phyloP scores from a whole-genome alignment of 2,888 invertebrate genomes.

The Panzeria rudis region DNA sequence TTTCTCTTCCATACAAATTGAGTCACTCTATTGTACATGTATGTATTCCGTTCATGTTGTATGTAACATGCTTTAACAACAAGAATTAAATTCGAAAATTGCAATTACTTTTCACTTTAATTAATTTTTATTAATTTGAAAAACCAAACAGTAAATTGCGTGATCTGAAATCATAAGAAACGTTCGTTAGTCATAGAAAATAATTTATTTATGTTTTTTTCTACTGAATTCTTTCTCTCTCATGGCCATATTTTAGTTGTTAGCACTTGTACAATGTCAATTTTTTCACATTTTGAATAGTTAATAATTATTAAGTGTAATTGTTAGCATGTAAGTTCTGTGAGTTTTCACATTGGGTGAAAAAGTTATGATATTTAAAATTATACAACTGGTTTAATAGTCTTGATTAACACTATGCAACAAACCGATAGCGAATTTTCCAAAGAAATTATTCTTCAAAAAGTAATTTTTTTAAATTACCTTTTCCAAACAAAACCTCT shows the following conservation, averaged over 20 bases:
- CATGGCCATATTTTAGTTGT: background rate
- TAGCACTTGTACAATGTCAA: background rate
- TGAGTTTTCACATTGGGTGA: background rate
- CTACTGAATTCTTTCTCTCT: background rate
- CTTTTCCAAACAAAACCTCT: too few relatives aligned
- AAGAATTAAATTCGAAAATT: background rate
- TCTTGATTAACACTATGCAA: too few relatives aligned
- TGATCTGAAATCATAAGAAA: slow-evolving; percentile 43
- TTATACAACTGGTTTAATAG: too few relatives aligned
- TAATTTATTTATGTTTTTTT: slow-evolving; percentile 16
- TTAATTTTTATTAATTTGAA: background rate
- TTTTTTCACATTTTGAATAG: slow-evolving; percentile 24
- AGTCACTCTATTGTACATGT: too few relatives aligned
- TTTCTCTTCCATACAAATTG: background rate
- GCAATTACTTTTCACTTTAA: background rate
- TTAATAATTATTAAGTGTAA: background rate
- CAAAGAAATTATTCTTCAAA: too few relatives aligned
- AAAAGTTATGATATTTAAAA: too few relatives aligned
- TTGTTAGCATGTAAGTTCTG: slow-evolving; percentile 2
- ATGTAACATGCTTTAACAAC: background rate
- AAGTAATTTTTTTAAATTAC: too few relatives aligned
- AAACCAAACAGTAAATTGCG: slow-evolving; percentile 32
- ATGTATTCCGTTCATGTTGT: background rate
- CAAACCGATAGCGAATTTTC: too few relatives aligned
- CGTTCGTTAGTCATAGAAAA: slow-evolving; percentile 3